These are phyloP conservation scores for Diachasma alloeum DNA, from an alignment of 1,140 invertebrate genomes.

Conservation along the genomic window DNA sequence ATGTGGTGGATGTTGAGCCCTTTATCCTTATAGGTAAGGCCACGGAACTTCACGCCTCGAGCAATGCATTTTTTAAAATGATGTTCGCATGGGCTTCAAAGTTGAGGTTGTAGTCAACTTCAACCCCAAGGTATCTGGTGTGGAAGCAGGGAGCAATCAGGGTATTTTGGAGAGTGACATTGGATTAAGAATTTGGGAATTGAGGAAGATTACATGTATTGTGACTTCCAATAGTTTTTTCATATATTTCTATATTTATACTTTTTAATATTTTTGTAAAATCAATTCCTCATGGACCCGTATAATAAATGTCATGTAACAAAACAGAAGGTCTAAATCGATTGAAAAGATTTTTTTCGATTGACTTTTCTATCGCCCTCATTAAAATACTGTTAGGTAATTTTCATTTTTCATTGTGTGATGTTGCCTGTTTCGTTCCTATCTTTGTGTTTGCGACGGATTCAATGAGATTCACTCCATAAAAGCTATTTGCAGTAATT, in stretches of 20 bases:
- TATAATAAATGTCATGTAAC: background rate
- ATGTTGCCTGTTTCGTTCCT: background rate
- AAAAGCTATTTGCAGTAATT: background rate
- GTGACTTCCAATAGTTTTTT: too few species aligned
- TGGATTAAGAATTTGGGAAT: too few species aligned
- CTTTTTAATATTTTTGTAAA: background rate
- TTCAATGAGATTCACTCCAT: background rate
- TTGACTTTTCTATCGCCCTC: background rate
- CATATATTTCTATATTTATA: background rate
- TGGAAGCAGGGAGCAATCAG: too few species aligned
- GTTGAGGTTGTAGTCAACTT: too few species aligned
- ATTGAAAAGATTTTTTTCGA: background rate
- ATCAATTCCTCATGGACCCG: background rate
- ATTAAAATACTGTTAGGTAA: conserved; percentile 21
- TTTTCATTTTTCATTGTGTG: background rate
- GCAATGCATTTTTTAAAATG: too few species aligned
- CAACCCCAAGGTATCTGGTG: too few species aligned
- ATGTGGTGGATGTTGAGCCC: too few species aligned
- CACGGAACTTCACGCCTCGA: too few species aligned
- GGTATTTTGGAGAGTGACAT: too few species aligned
- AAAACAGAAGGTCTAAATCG: background rate
- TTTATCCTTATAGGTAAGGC: too few species aligned
- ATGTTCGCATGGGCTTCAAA: too few species aligned
- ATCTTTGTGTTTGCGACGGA: background rate
- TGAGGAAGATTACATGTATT: too few species aligned